phyloP scores from a whole-genome alignment of 2,113 vertebrate genomes.

The Hemiprocne comata region DNA sequence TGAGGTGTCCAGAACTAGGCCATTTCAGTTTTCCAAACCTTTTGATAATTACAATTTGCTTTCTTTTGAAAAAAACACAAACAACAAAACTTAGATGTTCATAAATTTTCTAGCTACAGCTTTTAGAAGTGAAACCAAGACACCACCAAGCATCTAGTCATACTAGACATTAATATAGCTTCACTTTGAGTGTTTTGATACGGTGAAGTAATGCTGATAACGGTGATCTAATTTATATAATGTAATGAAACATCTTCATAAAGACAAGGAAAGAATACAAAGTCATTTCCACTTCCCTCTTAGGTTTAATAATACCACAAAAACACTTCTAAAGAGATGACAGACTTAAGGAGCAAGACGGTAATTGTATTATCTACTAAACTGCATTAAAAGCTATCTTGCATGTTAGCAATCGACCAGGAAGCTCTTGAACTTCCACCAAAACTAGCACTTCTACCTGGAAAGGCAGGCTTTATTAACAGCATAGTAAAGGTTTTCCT shows the following conservation, averaged over 20 bases:
- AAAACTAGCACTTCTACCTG: conserved; percentile 77
- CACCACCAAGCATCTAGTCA: neutral
- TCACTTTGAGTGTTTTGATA: neutral
- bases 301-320: neutral
- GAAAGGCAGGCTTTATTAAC: conserved; percentile 95
- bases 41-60: neutral
- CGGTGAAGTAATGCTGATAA: neutral
- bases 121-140: neutral
- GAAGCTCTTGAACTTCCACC: neutral
- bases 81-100: neutral
- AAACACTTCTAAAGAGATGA: neutral
- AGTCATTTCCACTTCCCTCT: neutral
- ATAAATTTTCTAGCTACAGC: neutral
- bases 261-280: neutral
- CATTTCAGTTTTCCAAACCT: neutral
- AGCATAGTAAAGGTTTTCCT: conserved; percentile 86
- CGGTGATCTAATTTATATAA: neutral
- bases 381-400: neutral
- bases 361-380: neutral
- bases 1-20: neutral
- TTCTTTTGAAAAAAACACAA: neutral
- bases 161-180: neutral
- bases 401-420: neutral
- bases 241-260: neutral
- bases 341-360: neutral